phyloP scores from a whole-genome alignment of 1,140 invertebrate species.

The Heliothis subflexa region DNA sequence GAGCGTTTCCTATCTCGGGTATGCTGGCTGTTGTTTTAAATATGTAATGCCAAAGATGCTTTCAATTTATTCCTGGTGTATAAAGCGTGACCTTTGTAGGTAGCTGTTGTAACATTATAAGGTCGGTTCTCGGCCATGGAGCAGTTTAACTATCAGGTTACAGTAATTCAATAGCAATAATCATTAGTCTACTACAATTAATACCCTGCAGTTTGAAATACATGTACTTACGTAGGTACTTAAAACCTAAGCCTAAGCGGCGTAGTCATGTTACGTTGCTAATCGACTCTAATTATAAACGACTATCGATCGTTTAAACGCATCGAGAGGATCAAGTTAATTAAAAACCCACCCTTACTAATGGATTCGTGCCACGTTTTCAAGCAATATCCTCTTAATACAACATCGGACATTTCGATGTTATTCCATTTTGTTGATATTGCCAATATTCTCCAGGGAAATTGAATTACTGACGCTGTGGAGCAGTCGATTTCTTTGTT shows the following conservation, averaged over 20 bases:
- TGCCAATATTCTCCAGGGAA: slow-evolving; percentile 59
- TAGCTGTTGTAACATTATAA: slow-evolving; percentile 38
- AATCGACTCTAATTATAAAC: slow-evolving; percentile 24
- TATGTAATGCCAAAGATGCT: slow-evolving; percentile 25
- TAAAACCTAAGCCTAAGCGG: slow-evolving; percentile 2
- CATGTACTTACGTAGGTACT: neutral
- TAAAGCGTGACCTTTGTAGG: slow-evolving; percentile 26
- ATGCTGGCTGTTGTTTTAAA: slow-evolving; percentile 43
- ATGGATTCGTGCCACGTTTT: slow-evolving; percentile 56
- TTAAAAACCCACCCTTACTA: slow-evolving; percentile 57
- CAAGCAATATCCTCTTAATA: slow-evolving; percentile 62
- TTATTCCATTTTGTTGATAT: slow-evolving; percentile 62
- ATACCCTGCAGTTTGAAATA: slow-evolving; percentile 5
- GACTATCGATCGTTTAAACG: slow-evolving; percentile 31
- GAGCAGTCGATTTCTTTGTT: slow-evolving; percentile 52
- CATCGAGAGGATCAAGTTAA: slow-evolving; percentile 54
- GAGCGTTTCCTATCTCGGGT: slow-evolving; percentile 42
- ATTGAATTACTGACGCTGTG: slow-evolving; percentile 55
- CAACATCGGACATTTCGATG: slow-evolving; percentile 55
- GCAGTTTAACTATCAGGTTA: neutral
- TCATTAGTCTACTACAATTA: neutral
- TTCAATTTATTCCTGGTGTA: neutral
- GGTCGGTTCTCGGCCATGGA: slow-evolving; percentile 8
- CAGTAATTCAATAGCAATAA: slow-evolving; percentile 32
- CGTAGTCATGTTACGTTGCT: slow-evolving; percentile 16